These are phyloP conservation scores for Meloe dianella DNA, from an alignment of 2,888 invertebrate species.

Conservation along the genomic window DNA sequence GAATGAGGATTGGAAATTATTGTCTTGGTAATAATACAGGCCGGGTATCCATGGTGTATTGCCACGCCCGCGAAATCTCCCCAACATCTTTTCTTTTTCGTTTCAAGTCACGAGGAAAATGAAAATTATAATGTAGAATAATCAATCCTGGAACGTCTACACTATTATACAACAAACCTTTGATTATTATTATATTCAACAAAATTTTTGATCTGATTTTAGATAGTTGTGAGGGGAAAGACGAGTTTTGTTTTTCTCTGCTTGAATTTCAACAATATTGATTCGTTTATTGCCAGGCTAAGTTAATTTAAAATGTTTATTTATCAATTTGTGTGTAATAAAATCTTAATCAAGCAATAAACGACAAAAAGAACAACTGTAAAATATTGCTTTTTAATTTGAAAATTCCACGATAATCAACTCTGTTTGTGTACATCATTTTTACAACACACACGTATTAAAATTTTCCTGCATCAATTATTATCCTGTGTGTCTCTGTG, in stretches of 20 bases:
- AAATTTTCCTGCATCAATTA: background rate
- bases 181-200: background rate
- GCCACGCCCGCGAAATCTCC: conserved; percentile 46
- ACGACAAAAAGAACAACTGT: background rate
- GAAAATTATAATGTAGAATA: too few species aligned
- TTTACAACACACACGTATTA: background rate
- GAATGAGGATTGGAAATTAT: conserved; percentile 54
- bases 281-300: background rate
- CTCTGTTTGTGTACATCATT: conserved; percentile 2
- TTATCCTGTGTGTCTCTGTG: background rate
- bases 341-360: background rate
- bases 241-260: background rate
- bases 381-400: conserved; percentile 5
- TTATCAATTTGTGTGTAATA: background rate
- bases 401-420: background rate
- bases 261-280: background rate
- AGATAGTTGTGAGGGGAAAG: background rate
- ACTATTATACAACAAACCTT: background rate
- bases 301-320: background rate
- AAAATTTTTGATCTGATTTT: background rate
- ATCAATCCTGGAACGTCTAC: background rate
- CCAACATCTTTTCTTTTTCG: conserved; percentile 36
- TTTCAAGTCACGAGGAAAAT: conserved; percentile 20
- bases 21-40: conserved; percentile 51
- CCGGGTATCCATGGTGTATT: conserved; percentile 36